Conservation (phyloP, 2,113 vertebrate species). For the Odontesthes bonariensis region DNA sequence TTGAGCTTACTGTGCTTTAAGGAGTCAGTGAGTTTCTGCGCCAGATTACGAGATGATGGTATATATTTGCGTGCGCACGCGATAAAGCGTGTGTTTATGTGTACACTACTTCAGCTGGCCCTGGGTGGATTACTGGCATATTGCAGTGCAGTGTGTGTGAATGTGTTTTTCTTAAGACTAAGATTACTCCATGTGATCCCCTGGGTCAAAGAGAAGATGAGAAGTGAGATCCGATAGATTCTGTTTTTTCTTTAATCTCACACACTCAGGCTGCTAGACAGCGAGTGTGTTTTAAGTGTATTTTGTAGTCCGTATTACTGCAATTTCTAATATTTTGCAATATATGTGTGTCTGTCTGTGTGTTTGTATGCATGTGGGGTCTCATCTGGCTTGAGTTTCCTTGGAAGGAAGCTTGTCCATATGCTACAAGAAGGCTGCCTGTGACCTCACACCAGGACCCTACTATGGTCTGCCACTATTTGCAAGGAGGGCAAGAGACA, state of each 20-base stretch:
- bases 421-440: constrained; percentile 75
- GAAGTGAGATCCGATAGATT: constrained; percentile 61
- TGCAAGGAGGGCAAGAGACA: constrained; percentile 58
- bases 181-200: constrained; percentile 77
- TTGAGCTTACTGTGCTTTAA: constrained; percentile 31
- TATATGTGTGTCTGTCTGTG: constrained; percentile 9
- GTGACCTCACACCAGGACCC: constrained; percentile 71
- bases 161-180: constrained; percentile 59
- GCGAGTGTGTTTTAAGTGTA: not conserved
- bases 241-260: constrained; percentile 64
- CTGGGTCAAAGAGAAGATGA: constrained; percentile 65
- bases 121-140: constrained; percentile 62
- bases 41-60: constrained; percentile 52
- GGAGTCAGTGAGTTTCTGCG: constrained; percentile 38
- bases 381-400: constrained; percentile 73
- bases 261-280: constrained; percentile 32
- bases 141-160: constrained; percentile 35
- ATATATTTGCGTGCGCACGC: not conserved
- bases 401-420: constrained; percentile 79
- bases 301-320: not conserved
- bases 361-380: constrained; percentile 29
- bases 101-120: constrained; percentile 62
- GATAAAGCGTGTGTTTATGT: constrained; percentile 52
- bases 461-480: constrained; percentile 58
- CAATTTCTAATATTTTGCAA: not conserved